Percentiles rank a stretch among this genome's conserved stretches.
Conservation (phyloP, 2,113 vertebrate genomes). For the Pongo pygmaeus region DNA sequence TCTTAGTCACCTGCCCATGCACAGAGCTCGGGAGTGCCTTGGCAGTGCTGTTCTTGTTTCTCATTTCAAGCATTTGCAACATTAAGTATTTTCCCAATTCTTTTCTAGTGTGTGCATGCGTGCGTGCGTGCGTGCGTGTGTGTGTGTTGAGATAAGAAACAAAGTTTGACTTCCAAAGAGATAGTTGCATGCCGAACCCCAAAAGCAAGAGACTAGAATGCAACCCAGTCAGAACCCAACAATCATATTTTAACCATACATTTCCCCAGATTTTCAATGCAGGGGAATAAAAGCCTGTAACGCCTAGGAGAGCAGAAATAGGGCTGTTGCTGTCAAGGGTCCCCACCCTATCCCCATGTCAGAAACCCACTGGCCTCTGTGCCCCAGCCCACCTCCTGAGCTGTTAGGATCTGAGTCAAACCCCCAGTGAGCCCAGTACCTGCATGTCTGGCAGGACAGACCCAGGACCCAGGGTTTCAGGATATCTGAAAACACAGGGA, state of each 20-base stretch:
- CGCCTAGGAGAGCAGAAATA: not conserved
- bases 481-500: not conserved
- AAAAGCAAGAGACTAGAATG: too few relatives aligned
- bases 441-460: not conserved
- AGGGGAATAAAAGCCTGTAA: not conserved
- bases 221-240: too few relatives aligned
- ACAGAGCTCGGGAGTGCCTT: not conserved
- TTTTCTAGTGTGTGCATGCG: not conserved
- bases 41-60: not conserved
- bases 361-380: not conserved
- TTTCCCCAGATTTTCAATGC: not conserved
- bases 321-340: not conserved
- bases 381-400: not conserved
- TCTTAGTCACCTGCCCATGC: slow-evolving; percentile 62
- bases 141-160: not conserved
- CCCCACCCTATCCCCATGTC: not conserved
- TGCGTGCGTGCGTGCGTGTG: not conserved
- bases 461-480: not conserved
- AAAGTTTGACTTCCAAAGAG: slow-evolving; percentile 7
- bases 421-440: not conserved
- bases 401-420: not conserved
- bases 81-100: not conserved
- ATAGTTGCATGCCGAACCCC: not conserved
- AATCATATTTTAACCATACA: too few relatives aligned
- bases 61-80: slow-evolving; percentile 34